Conservation (phyloP, 2,888 invertebrate genomes). For the Portevinia maculata region DNA sequence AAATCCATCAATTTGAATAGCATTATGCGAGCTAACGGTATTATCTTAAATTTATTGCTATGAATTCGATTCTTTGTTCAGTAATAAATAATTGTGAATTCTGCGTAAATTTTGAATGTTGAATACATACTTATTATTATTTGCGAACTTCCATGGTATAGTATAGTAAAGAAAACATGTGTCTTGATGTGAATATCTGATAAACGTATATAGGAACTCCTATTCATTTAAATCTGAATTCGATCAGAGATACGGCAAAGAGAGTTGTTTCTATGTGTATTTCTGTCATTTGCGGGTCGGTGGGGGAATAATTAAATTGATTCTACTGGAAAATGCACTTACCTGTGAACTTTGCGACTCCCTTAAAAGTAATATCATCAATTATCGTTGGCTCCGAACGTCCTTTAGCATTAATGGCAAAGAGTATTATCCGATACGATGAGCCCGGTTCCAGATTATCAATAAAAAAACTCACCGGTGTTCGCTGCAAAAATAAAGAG, state of each 20-base stretch:
- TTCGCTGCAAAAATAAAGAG: conserved; percentile 77
- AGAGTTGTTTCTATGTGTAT: conserved; percentile 24
- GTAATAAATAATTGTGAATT: conserved; percentile 22
- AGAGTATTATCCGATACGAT: conserved; percentile 91
- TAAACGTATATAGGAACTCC: no score
- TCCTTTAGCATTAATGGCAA: conserved; percentile 94
- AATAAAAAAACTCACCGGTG: conserved; percentile 81
- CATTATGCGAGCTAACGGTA: conserved; percentile 60
- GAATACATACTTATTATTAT: not conserved
- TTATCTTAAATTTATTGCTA: conserved; percentile 62
- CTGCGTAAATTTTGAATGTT: not conserved
- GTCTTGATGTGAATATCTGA: no score
- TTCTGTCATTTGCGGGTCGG: conserved; percentile 4
- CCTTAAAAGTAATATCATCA: conserved; percentile 92
- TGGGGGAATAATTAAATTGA: conserved; percentile 59
- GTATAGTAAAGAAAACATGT: no score
- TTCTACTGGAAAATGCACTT: conserved; percentile 78
- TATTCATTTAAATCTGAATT: no score
- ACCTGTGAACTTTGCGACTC: conserved; percentile 94
- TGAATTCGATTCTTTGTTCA: conserved; percentile 38
- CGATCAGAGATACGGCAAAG: conserved; percentile 6
- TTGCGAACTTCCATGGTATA: no score
- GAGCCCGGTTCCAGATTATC: conserved; percentile 88
- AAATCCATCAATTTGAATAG: conserved; percentile 67
- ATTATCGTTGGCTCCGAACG: conserved; percentile 92